Evolutionary conservation across 1,140 invertebrate species (phyloP).

Genomic region (Eriosoma lanigerum): DNA sequence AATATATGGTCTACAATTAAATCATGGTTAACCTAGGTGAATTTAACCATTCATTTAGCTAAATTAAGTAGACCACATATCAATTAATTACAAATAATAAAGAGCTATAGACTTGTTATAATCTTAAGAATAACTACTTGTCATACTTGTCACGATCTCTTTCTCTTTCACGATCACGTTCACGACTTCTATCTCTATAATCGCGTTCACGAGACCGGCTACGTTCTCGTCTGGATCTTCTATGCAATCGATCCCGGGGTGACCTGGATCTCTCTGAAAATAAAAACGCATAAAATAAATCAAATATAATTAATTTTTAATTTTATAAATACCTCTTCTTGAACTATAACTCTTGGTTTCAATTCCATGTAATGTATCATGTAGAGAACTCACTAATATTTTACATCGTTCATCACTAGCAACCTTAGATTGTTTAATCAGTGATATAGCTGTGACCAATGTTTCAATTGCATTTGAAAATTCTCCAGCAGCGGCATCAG

Average conservation of each 20-base stretch:
- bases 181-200: constrained; percentile 71
- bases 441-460: constrained; percentile 94
- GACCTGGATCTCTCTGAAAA: constrained; percentile 70
- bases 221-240: constrained; percentile 70
- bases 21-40: no score
- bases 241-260: constrained; percentile 71
- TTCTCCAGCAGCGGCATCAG: constrained; percentile 93
- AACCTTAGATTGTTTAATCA: constrained; percentile 98
- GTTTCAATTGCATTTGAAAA: constrained; percentile 98
- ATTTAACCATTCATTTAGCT: no score
- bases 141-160: constrained; percentile 60
- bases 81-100: neutral
- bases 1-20: no score
- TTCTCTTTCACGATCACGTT: constrained; percentile 58
- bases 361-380: constrained; percentile 96
- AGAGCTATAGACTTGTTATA: constrained; percentile 24
- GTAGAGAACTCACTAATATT: constrained; percentile 92
- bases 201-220: constrained; percentile 79
- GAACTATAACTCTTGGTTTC: constrained; percentile 92
- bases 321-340: constrained; percentile 60
- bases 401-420: constrained; percentile 97
- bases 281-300: neutral
- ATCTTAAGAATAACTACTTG: neutral
- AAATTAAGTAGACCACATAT: neutral
- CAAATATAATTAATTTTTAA: neutral